Evolutionary conservation across 2,888 invertebrate genomes (phyloP), one percentile per base, ranked within the genome.

Genomic region (Xestia ashworthii): DNA sequence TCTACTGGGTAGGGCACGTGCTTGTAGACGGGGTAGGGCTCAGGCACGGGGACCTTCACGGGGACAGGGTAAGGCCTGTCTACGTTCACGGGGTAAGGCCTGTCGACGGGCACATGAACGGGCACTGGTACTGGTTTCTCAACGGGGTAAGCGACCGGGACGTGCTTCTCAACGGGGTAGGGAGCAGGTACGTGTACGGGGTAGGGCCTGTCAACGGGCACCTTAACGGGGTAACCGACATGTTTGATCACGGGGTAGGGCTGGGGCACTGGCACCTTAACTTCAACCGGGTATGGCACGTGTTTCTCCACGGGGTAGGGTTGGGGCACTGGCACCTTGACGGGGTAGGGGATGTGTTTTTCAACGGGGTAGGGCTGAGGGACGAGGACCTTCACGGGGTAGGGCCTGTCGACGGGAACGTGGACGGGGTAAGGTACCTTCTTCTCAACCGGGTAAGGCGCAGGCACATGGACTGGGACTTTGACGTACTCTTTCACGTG

Each of bases 361-460:
- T 98, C 98, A 32, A 98, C 98, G 84, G 98, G 98, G 95, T 98
- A 98, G 87, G 98, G 98, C 90, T 98, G 98, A 80, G 98, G 98
- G 76, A 98, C 98, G 76, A 97, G 96, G 74, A 98, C 98, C 95
- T 98, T 98, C 89, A 98, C 98, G 91, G 98, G 98, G 93, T 98
- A 98, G 79, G 98, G 98, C 93, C 98, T 97, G 94, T 98, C 98
- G 86, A 98, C 98, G 89, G 97, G 98, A 74, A 98, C 98, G 89
- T 97, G 97, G 74, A 97, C 97, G 86, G 98, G 98, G 90, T 97
- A 97, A 82, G 98, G 98, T 72, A 98, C 98, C 91, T 97, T 97
- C 96, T 98, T 98, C 94, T 98, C 98, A 62, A 98, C 98, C 64
- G 98, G 98, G 95, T 98, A 98, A 84, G 98, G 98, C 87, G 97